A percentile compares a stretch with the other conserved stretches of the same genome.
These are phyloP conservation scores for Hydroisotoma schaefferi DNA, from an alignment of 2,888 invertebrate genomes.

Conservation along the genomic window DNA sequence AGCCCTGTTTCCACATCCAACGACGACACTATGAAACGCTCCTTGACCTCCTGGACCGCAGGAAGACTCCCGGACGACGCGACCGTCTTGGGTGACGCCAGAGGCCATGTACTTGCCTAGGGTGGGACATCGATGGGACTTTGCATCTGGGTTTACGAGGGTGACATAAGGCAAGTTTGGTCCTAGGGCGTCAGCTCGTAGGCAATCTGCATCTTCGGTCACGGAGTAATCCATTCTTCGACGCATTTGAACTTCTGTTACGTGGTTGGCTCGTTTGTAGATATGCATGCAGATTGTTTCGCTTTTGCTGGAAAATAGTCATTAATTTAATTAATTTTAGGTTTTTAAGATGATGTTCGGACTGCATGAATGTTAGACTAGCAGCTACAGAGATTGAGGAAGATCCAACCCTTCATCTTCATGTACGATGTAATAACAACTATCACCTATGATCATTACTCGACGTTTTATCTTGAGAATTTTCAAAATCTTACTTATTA, in stretches of 20 bases:
- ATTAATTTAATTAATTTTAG: no score
- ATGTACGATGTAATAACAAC: no score
- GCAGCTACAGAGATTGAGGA: no score
- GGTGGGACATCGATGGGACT: constrained; percentile 55
- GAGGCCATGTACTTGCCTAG: constrained; percentile 64
- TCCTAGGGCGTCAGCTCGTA: constrained; percentile 49
- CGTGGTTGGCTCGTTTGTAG: constrained; percentile 65
- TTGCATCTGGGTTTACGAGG: constrained; percentile 35
- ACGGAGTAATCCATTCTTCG: constrained; percentile 25
- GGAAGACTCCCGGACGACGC: constrained; percentile 51
- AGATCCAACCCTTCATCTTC: no score
- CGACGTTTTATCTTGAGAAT: no score
- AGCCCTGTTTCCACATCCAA: constrained; percentile 58
- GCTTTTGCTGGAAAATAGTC: constrained; percentile 58
- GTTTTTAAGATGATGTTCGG: no score
- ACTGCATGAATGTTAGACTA: no score
- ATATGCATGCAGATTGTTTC: constrained; percentile 75
- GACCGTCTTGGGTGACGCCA: constrained; percentile 56
- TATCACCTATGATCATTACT: no score
- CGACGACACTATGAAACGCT: constrained; percentile 54
- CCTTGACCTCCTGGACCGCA: constrained; percentile 52
- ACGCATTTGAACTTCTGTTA: constrained; percentile 64
- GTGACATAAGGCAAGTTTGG: constrained; percentile 37
- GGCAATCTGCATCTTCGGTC: constrained; percentile 53
- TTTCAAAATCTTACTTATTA: no score